Conservation (phyloP, 1,140 invertebrate genomes). For the Brachionus paranguensis region DNA sequence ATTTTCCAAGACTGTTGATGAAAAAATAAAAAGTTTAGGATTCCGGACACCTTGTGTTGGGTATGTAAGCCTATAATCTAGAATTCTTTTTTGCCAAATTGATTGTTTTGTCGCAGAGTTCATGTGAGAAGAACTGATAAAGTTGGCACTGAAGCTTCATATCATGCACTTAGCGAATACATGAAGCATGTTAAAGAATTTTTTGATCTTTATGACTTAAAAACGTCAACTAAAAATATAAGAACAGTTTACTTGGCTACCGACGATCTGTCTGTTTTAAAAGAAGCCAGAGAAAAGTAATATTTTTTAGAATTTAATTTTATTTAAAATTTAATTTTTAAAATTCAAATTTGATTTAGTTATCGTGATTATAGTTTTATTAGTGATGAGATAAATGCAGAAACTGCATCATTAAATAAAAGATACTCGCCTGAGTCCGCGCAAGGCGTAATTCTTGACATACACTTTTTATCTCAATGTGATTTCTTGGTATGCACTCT, state of each 20-base stretch:
- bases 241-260: slow-evolving; percentile 78
- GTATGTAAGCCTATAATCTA: background rate
- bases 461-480: slow-evolving; percentile 75
- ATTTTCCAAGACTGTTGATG: slow-evolving; percentile 65
- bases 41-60: slow-evolving; percentile 81
- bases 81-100: too few species aligned
- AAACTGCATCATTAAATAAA: slow-evolving; percentile 77
- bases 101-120: slow-evolving; percentile 58
- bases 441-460: slow-evolving; percentile 81
- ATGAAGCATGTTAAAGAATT: slow-evolving; percentile 86
- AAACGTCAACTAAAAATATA: slow-evolving; percentile 60
- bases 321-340: background rate
- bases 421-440: slow-evolving; percentile 81
- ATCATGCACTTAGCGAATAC: slow-evolving; percentile 88
- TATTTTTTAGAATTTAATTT: slow-evolving; percentile 5
- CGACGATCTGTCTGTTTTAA: slow-evolving; percentile 66
- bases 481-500: slow-evolving; percentile 93
- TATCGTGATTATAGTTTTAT: slow-evolving; percentile 80
- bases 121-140: slow-evolving; percentile 95
- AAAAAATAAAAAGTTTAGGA: slow-evolving; percentile 68
- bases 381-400: slow-evolving; percentile 65
- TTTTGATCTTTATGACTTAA: slow-evolving; percentile 66
- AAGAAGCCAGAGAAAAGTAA: slow-evolving; percentile 58
- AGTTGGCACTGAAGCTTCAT: slow-evolving; percentile 95
- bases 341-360: slow-evolving; percentile 52